Conservation (phyloP, 1,140 invertebrate species). For the Bombus affinis region DNA sequence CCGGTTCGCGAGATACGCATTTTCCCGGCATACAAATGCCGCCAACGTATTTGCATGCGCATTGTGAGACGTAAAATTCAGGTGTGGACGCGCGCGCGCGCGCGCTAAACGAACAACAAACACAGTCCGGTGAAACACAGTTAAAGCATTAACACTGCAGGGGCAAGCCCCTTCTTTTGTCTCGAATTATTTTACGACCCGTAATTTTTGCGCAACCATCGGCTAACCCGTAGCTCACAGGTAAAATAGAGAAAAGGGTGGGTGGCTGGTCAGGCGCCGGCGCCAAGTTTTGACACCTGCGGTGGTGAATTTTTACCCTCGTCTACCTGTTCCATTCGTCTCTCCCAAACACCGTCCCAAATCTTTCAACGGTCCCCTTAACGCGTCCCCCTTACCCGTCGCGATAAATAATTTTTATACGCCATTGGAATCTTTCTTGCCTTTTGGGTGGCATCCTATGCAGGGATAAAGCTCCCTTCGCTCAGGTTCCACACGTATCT, state of each 20-base stretch:
- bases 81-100: not conserved
- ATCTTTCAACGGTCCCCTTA: not conserved
- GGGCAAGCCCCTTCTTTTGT: not conserved
- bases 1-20: not conserved
- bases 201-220: constrained; percentile 75
- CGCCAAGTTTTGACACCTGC: constrained; percentile 61
- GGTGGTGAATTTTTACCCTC: constrained; percentile 43
- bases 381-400: not conserved
- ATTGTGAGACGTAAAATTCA: not conserved
- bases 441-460: no score
- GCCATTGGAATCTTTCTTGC: not conserved
- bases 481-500: not conserved
- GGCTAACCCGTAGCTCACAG: constrained; percentile 51
- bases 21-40: not conserved
- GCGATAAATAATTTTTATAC: constrained; percentile 12
- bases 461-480: not conserved
- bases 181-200: constrained; percentile 46
- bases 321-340: constrained; percentile 39
- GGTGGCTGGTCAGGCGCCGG: constrained; percentile 62
- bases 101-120: constrained; percentile 41
- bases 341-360: constrained; percentile 28
- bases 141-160: constrained; percentile 20
- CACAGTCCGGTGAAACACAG: not conserved
- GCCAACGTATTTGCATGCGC: not conserved
- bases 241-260: constrained; percentile 59